Percentiles rank a stretch among this genome's conserved stretches.
Conservation (phyloP, 53 echinoderm and acorn worm species). For the Luidia sarsii region DNA sequence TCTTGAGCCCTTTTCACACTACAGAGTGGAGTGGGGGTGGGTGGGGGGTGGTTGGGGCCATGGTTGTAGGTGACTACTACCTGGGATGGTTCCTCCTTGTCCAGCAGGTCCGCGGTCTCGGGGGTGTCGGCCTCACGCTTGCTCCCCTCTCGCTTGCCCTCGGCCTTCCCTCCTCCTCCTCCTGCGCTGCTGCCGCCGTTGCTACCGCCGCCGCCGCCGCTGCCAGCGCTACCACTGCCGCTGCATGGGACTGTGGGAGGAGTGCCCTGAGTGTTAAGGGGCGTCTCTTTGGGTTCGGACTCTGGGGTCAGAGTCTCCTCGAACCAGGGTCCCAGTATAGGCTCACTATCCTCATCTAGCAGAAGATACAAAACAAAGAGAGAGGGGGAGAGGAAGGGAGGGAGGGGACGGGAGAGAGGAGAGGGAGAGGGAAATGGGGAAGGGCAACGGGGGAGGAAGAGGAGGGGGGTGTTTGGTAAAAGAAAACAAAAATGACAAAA, state of each 20-base stretch:
- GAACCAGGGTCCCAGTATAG: slow-evolving; percentile 96
- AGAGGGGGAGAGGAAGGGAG: too few species aligned
- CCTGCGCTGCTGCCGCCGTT: too few species aligned
- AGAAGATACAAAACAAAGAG: neutral
- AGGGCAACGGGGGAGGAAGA: too few species aligned
- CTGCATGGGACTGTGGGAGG: slow-evolving; percentile 77
- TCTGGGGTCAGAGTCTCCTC: slow-evolving; percentile 91
- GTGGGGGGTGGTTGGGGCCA: neutral
- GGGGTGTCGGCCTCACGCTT: slow-evolving; percentile 61
- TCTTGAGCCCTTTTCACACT: too few species aligned
- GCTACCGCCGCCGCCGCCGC: too few species aligned
- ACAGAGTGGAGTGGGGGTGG: neutral
- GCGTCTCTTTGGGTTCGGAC: slow-evolving; percentile 78
- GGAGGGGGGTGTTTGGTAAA: too few species aligned
- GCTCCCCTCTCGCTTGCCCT: slow-evolving; percentile 64
- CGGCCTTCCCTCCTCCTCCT: slow-evolving; percentile 4
- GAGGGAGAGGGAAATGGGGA: too few species aligned
- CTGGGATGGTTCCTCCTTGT: slow-evolving; percentile 87
- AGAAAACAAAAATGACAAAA: too few species aligned
- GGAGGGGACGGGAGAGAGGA: too few species aligned
- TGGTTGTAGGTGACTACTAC: too few species aligned
- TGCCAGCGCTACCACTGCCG: too few species aligned
- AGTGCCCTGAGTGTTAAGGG: slow-evolving; percentile 64
- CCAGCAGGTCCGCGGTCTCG: slow-evolving; percentile 56
- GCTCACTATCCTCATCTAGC: slow-evolving; percentile 98